Evolutionary conservation across 1,140 invertebrate genomes (phyloP), one percentile per base, ranked within the genome.

Genomic region (Bombus polaris): DNA sequence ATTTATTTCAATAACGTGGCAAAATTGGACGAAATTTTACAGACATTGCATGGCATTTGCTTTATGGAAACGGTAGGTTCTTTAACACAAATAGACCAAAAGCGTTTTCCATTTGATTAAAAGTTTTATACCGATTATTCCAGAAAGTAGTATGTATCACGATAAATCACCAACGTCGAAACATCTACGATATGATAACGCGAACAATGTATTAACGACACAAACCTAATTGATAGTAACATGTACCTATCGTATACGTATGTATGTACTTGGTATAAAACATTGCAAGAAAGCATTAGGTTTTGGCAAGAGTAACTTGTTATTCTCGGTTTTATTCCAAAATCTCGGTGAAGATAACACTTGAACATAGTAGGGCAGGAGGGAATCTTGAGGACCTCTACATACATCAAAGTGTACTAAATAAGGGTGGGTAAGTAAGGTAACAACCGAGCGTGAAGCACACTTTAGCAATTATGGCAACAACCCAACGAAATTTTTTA

Each of bases 321-420:
- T 53, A 53, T 53, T 53, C 47, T 53, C 47, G 47, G 47, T 53
- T 53, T 71, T 68, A 42, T 78, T 47, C 65, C 74, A 44, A 83
- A 83, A 83, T 77, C 82, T 83, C 82, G 65, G 65, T 1, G 82
- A 77, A 78, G 74, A 78, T 32, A 78, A 57, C 74, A 37, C 82
- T 83, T 32, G 18, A 83, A 47, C 65, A 32, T 66, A 83, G 65
- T 78, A 83, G 74, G 74, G 25, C 74, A 83, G 65, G 74, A 42
- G 82, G 47, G 65, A 68, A 70, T 78, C 82, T 83, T 71, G 37
- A 83, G 75, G n/a, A 57, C 82, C 82, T 70, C 82, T 83, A 83
- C 74, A 59, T 44, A 28, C 47, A 35, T 42, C 13, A 70, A 78
- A 83, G 82, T 78, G 65, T 47, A 22, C 82, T 71, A 59, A 83